A percentile compares a stretch with the other conserved stretches of the same genome.
These are phyloP conservation scores for Porites cylindrica DNA, from an alignment of 92 coral and sea anemone genomes.

Conservation along the genomic window DNA sequence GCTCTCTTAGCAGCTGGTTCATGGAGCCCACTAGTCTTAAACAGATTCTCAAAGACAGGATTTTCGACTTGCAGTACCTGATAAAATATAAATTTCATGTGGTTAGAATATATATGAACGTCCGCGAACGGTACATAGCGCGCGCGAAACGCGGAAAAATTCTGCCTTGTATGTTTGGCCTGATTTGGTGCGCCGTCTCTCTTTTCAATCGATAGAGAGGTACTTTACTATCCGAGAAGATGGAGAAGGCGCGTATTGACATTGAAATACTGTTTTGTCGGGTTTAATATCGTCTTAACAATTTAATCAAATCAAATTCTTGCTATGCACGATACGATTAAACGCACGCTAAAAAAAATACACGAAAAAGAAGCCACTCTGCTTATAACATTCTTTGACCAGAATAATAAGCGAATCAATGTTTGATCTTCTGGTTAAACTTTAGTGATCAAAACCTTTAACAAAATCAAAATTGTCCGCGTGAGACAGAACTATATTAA, in stretches of 20 bases:
- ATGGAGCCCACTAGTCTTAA: not conserved
- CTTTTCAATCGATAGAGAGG: not conserved
- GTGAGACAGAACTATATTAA: no score
- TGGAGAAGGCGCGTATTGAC: not conserved
- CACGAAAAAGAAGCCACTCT: no score
- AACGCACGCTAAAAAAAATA: no score
- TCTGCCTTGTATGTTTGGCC: not conserved
- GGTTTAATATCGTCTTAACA: no score
- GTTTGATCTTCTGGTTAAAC: no score
- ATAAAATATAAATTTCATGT: not conserved
- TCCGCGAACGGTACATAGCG: not conserved
- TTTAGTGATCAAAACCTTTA: no score
- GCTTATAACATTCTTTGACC: no score
- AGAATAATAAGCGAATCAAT: no score
- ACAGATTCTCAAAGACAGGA: not conserved
- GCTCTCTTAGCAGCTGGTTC: slow-evolving; percentile 26
- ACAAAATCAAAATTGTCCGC: no score
- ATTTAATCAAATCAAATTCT: no score
- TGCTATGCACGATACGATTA: no score
- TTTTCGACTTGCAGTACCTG: not conserved
- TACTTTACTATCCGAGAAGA: not conserved
- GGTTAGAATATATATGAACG: not conserved
- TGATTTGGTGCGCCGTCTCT: not conserved
- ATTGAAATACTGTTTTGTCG: no score
- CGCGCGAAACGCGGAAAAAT: not conserved